A percentile compares a stretch with the other conserved stretches of the same genome.
Evolutionary conservation across 2,113 vertebrate genomes (phyloP).

Genomic region (Aegypius monachus): DNA sequence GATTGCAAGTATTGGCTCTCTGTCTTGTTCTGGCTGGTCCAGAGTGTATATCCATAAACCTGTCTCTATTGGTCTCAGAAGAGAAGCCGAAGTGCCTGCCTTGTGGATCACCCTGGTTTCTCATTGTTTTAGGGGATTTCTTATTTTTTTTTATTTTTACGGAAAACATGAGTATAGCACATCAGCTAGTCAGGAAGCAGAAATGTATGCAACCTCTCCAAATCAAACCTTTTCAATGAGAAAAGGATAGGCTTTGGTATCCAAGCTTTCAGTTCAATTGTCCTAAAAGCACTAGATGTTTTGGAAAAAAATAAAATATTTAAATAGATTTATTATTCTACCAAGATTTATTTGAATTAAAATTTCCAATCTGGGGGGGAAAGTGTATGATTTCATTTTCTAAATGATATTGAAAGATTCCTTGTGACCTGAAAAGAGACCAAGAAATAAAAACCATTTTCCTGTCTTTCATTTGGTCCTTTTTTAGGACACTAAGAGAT

Average conservation of each 20-base stretch:
- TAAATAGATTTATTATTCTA: neutral
- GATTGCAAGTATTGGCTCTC: neutral
- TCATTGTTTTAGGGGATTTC: neutral
- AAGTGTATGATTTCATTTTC: neutral
- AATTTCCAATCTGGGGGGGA: neutral
- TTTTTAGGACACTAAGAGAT: neutral
- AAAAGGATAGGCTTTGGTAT: neutral
- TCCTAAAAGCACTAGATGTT: neutral
- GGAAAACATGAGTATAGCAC: neutral
- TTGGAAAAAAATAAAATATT: neutral
- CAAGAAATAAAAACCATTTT: neutral
- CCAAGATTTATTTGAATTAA: neutral
- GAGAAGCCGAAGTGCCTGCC: neutral
- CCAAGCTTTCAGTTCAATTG: neutral
- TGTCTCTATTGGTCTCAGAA: neutral
- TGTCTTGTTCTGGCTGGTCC: neutral
- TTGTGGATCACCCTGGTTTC: neutral
- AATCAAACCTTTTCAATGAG: neutral
- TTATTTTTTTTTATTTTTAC: neutral
- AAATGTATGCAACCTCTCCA: neutral
- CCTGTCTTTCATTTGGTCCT: neutral
- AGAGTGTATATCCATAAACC: neutral
- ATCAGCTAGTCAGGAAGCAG: neutral
- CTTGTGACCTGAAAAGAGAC: neutral
- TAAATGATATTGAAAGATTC: neutral